Evolutionary conservation across 2,888 invertebrate species (phyloP).

Genomic region (Melinaea menophilus): DNA sequence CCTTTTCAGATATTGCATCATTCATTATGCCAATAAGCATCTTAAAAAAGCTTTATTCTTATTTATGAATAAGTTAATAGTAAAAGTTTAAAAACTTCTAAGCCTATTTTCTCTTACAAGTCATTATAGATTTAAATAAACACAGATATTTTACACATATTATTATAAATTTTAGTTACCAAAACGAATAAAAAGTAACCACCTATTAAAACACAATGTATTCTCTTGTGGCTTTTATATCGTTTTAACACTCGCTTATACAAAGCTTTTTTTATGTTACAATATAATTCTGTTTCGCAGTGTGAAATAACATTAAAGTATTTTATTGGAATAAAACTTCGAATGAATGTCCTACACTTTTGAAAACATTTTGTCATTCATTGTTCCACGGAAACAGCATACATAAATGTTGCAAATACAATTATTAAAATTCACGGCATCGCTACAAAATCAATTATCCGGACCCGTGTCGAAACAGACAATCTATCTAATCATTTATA

Average conservation of each 20-base stretch:
- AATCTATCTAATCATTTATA: too few relatives aligned
- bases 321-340: background rate
- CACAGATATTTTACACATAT: background rate
- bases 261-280: conserved; percentile 1
- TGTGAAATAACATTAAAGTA: conserved; percentile 6
- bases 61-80: too few relatives aligned
- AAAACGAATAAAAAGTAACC: background rate
- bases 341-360: conserved; percentile 3
- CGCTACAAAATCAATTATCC: conserved; percentile 8
- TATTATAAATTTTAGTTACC: background rate
- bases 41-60: too few relatives aligned
- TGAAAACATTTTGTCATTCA: conserved; percentile 8
- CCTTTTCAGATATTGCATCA: too few relatives aligned
- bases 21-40: too few relatives aligned
- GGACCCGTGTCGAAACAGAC: background rate
- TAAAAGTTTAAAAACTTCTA: too few relatives aligned
- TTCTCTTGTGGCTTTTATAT: conserved; percentile 1
- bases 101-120: too few relatives aligned
- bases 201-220: conserved; percentile 5
- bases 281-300: conserved; percentile 1
- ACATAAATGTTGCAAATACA: conserved; percentile 13
- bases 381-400: conserved; percentile 10
- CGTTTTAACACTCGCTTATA: conserved; percentile 11
- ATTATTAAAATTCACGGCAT: conserved; percentile 19
- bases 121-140: too few relatives aligned